Conservation (phyloP, 2,797 vertebrate genomes). For the Tenualosa ilisha region DNA sequence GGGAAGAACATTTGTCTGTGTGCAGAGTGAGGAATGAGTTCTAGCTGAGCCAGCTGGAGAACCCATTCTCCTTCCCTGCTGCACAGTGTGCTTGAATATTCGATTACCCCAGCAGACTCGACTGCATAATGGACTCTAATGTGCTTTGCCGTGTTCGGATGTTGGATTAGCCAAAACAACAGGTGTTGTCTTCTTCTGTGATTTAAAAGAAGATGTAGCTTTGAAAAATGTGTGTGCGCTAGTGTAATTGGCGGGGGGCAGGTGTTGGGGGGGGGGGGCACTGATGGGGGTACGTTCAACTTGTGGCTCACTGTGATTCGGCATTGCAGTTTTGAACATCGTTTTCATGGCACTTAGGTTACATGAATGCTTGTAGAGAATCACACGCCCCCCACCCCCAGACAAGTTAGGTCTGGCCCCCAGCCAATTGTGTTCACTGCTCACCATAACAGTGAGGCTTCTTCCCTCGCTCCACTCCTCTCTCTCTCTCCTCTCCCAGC, state of each 20-base stretch:
- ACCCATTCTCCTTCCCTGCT: neutral
- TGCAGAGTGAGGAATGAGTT: neutral
- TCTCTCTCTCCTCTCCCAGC: neutral
- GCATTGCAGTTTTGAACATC: neutral
- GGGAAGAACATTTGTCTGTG: neutral
- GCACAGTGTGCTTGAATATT: neutral
- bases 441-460: slow-evolving; percentile 1
- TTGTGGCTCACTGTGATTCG: neutral
- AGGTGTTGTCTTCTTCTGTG: neutral
- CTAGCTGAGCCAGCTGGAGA: neutral
- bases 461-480: neutral
- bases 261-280: neutral
- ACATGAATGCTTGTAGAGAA: neutral
- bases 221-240: neutral
- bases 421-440: neutral
- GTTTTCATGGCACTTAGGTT: slow-evolving; percentile 7
- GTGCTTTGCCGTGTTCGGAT: neutral
- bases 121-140: neutral
- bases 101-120: neutral
- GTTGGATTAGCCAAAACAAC: neutral
- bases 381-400: neutral
- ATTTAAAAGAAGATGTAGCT: neutral
- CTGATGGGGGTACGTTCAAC: neutral
- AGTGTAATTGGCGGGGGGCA: neutral
- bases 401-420: neutral